These are phyloP conservation scores for Calameuta pallipes DNA, from an alignment of 2,888 invertebrate genomes.

Conservation along the genomic window DNA sequence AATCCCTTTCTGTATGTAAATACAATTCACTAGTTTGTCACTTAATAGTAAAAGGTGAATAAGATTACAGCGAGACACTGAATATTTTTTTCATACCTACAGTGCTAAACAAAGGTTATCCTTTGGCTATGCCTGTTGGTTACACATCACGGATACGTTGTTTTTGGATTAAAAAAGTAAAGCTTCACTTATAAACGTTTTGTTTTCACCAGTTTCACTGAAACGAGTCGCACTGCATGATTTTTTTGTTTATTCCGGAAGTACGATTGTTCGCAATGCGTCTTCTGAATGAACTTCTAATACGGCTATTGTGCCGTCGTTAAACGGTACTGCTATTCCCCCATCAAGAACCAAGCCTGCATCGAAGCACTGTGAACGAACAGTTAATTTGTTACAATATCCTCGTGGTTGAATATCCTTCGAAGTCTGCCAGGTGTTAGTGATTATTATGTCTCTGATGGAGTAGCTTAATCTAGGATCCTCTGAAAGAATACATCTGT, in stretches of 20 bases:
- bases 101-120: not conserved
- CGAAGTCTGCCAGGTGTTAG: constrained; percentile 87
- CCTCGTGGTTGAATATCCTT: constrained; percentile 81
- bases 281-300: constrained; percentile 90
- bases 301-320: constrained; percentile 89
- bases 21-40: not conserved
- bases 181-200: not conserved
- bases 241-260: constrained; percentile 50
- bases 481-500: constrained; percentile 68
- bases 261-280: constrained; percentile 81
- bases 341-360: constrained; percentile 95
- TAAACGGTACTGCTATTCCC: constrained; percentile 92
- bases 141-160: not conserved
- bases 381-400: constrained; percentile 78
- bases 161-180: not conserved
- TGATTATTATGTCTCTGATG: constrained; percentile 92
- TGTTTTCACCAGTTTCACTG: not conserved
- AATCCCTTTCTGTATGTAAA: not conserved
- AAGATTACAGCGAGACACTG: not conserved
- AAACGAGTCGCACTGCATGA: constrained; percentile 28
- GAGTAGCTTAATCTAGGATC: constrained; percentile 87
- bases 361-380: constrained; percentile 91
- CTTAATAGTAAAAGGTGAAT: not conserved
- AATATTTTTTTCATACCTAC: not conserved
- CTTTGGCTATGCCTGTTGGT: not conserved